Conservation (phyloP, 2,888 invertebrate species). For the Himalopsyche japonica region DNA sequence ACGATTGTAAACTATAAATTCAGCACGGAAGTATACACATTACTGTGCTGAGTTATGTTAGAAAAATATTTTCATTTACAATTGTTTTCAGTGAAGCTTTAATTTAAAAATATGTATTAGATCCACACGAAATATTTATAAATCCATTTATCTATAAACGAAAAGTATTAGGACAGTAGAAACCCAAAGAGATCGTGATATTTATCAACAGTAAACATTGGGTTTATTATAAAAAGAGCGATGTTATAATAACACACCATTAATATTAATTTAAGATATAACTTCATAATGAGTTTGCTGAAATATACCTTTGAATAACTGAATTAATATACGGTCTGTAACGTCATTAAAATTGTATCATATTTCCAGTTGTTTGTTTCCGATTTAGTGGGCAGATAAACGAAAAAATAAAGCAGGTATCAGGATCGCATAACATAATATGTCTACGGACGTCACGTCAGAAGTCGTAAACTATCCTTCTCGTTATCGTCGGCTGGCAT, state of each 20-base stretch:
- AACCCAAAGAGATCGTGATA: too few species aligned
- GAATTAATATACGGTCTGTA: not conserved
- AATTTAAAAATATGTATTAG: too few species aligned
- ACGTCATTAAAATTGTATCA: not conserved
- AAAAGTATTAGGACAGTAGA: too few species aligned
- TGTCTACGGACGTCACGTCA: conserved; percentile 9
- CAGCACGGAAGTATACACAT: too few species aligned
- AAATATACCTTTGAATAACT: not conserved
- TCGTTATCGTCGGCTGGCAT: conserved; percentile 18
- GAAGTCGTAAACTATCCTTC: conserved; percentile 29
- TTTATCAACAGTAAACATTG: not conserved
- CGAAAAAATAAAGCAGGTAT: not conserved
- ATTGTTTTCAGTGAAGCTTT: too few species aligned
- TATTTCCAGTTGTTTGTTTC: not conserved
- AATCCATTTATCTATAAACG: too few species aligned
- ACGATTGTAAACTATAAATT: too few species aligned
- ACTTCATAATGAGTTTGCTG: not conserved
- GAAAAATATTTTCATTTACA: too few species aligned
- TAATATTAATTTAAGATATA: not conserved
- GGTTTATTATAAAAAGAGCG: not conserved
- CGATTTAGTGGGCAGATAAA: not conserved
- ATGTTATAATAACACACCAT: not conserved
- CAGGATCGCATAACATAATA: conserved; percentile 3
- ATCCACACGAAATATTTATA: too few species aligned
- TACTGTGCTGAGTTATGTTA: too few species aligned